Evolutionary conservation across 2,797 vertebrate genomes (phyloP).

Genomic region (Epinephelus coioides): DNA sequence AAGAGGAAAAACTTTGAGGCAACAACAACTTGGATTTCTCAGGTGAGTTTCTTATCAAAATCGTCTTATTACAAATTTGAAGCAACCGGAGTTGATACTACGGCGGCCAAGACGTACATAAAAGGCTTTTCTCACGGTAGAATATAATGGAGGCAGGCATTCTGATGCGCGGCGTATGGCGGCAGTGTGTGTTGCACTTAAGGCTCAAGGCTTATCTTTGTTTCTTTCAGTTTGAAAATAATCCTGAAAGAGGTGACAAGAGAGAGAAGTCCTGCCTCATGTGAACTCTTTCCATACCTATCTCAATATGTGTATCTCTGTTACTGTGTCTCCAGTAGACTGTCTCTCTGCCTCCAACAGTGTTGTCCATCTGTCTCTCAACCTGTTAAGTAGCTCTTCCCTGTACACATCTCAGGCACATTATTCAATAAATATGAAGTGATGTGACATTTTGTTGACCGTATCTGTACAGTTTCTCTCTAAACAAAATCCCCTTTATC

Average conservation of each 20-base stretch:
- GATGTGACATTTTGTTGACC: neutral
- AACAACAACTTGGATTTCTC: no score
- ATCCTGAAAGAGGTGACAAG: neutral
- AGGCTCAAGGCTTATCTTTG: neutral
- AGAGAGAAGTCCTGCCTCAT: neutral
- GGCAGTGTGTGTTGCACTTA: no score
- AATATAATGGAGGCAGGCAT: no score
- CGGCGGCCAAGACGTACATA: no score
- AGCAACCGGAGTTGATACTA: no score
- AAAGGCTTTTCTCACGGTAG: no score
- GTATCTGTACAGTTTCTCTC: neutral
- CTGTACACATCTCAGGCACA: neutral
- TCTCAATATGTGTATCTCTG: constrained; percentile 26
- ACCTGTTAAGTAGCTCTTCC: constrained; percentile 23
- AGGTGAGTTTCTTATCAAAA: no score
- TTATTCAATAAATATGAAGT: neutral
- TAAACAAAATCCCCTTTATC: no score
- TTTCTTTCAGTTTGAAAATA: constrained; percentile 8
- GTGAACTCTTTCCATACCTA: constrained; percentile 5
- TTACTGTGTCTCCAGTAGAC: constrained; percentile 19
- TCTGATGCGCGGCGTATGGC: no score
- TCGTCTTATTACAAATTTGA: no score
- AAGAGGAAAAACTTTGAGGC: no score
- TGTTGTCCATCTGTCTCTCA: constrained; percentile 57
- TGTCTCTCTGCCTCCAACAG: constrained; percentile 47